phyloP scores from a whole-genome alignment of 2,888 invertebrate genomes.

The Amphipyra berbera region DNA sequence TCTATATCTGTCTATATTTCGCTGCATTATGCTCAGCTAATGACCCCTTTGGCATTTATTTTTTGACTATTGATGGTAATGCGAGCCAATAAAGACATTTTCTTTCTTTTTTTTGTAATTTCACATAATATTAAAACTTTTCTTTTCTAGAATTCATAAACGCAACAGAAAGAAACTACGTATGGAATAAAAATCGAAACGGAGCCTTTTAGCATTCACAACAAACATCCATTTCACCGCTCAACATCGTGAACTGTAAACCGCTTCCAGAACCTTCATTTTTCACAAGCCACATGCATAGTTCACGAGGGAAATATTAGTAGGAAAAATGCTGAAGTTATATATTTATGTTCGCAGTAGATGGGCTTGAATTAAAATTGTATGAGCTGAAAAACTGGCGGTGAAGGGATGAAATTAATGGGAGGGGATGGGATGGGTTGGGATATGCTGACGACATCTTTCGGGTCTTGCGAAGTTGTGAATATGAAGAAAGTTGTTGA shows the following conservation, averaged over 20 bases:
- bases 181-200: no score
- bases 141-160: no score
- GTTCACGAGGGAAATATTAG: constrained; percentile 84
- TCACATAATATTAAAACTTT: no score
- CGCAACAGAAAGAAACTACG: no score
- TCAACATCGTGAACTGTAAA: constrained; percentile 37
- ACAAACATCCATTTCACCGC: no score
- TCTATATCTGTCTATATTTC: no score
- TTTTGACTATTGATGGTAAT: no score
- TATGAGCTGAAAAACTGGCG: constrained; percentile 58
- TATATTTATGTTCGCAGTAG: constrained; percentile 69
- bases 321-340: constrained; percentile 75
- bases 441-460: constrained; percentile 47
- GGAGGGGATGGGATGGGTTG: constrained; percentile 20
- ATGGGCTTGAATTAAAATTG: constrained; percentile 62
- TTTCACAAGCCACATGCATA: constrained; percentile 83
- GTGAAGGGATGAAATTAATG: constrained; percentile 57
- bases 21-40: no score
- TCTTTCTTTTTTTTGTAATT: no score
- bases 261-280: constrained; percentile 71
- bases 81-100: no score
- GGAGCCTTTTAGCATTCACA: no score
- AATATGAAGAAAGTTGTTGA: constrained; percentile 54
- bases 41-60: no score
- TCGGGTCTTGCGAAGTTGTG: constrained; percentile 49